These are phyloP conservation scores for Choloepus didactylus DNA, from an alignment of 2,797 vertebrate species.

Conservation along the genomic window DNA sequence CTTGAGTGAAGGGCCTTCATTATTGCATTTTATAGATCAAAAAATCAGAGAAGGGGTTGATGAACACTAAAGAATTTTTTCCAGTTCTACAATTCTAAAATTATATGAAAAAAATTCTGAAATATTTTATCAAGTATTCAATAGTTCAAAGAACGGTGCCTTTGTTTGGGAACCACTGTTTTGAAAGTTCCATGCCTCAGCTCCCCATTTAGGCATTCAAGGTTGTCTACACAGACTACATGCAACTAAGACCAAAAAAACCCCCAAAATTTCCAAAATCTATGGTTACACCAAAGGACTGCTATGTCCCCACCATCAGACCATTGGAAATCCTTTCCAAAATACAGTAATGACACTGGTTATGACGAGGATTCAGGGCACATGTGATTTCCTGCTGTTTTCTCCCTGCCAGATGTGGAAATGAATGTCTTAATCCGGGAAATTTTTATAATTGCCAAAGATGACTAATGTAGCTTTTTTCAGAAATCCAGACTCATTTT, in stretches of 20 bases:
- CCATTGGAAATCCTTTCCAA: background rate
- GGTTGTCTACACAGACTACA: background rate
- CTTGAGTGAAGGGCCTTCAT: accelerated
- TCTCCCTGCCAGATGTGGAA: constrained; percentile 60
- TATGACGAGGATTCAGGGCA: background rate
- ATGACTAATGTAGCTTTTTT: constrained; percentile 70
- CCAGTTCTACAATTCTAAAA: constrained; percentile 51
- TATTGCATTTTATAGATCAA: background rate
- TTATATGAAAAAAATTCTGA: constrained; percentile 26
- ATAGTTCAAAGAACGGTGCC: background rate
- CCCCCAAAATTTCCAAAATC: background rate
- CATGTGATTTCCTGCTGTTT: background rate
- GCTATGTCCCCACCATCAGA: background rate
- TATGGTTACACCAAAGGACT: background rate
- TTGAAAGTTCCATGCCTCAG: background rate
- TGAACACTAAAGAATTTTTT: background rate
- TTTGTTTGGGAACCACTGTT: background rate
- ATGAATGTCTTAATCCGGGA: constrained; percentile 55
- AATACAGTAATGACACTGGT: background rate
- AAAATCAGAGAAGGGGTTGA: background rate
- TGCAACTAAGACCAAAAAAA: background rate
- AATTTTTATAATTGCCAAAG: constrained; percentile 62
- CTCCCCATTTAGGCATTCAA: background rate
- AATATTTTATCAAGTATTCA: background rate
- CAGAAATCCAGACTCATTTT: constrained; percentile 72